Percentiles rank a stretch among this genome's conserved stretches.
phyloP scores from a whole-genome alignment of 2,113 vertebrate genomes.

The Tragelaphus strepsiceros region DNA sequence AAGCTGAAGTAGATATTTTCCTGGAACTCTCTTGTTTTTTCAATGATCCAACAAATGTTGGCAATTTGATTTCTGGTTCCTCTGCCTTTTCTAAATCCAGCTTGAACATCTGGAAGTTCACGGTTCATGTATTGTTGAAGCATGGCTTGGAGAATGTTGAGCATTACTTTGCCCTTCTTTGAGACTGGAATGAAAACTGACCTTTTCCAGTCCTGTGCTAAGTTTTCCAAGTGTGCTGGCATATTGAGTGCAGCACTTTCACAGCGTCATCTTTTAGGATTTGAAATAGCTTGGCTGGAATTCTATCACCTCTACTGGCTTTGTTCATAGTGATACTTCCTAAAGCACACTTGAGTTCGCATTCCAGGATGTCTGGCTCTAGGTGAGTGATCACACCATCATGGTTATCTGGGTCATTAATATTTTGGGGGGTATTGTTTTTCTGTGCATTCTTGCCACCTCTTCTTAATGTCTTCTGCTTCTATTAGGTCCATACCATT shows the following conservation, averaged over 20 bases:
- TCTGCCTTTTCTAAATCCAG: background rate
- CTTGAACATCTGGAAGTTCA: background rate
- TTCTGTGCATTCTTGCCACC: background rate
- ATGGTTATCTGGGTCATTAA: background rate
- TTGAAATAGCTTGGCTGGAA: background rate
- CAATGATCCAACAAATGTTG: accelerated
- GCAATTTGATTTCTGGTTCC: background rate
- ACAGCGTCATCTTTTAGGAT: background rate
- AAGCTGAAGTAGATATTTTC: background rate
- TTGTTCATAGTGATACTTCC: background rate
- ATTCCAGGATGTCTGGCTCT: background rate
- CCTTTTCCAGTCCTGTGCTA: background rate
- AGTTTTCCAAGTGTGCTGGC: background rate
- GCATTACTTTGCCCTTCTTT: background rate
- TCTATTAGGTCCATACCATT: background rate
- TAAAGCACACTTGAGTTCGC: background rate
- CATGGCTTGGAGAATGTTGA: background rate
- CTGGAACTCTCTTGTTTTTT: background rate
- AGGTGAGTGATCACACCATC: background rate
- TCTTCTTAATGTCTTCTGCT: background rate
- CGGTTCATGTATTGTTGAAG: background rate
- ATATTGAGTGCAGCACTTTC: background rate
- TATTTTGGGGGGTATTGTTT: too few species aligned
- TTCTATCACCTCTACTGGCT: background rate
- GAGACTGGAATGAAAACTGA: background rate